Percentiles rank a stretch among this genome's conserved stretches.
Conservation (phyloP, 2,888 invertebrate genomes). For the Lasioglossum calceatum region DNA sequence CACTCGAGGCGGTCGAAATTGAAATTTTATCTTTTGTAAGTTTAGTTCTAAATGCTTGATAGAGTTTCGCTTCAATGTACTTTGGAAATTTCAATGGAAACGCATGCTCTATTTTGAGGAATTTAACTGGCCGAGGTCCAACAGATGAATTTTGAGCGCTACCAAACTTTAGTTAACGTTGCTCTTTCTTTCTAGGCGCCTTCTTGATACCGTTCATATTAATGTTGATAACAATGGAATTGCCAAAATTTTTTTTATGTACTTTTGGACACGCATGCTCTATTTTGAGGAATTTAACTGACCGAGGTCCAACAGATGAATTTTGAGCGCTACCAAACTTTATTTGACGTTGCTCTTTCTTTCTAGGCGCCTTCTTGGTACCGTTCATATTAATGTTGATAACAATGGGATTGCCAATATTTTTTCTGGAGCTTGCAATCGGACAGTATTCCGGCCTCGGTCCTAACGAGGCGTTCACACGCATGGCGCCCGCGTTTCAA, state of each 20-base stretch:
- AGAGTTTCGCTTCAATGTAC: neutral
- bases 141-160: neutral
- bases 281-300: too few species aligned
- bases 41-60: neutral
- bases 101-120: too few species aligned
- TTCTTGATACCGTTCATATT: constrained; percentile 91
- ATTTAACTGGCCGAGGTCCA: too few species aligned
- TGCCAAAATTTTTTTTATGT: constrained; percentile 89
- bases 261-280: too few species aligned
- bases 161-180: neutral
- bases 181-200: constrained; percentile 86
- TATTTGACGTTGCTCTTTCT: neutral
- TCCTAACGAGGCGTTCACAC: constrained; percentile 87
- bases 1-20: neutral
- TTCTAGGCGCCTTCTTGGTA: constrained; percentile 90
- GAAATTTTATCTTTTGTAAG: neutral
- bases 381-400: constrained; percentile 91
- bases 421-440: constrained; percentile 91
- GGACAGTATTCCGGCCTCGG: constrained; percentile 93
- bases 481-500: constrained; percentile 87
- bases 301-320: neutral
- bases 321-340: neutral
- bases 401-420: constrained; percentile 92
- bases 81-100: too few species aligned
- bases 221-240: constrained; percentile 91